Evolutionary conservation across 2,888 invertebrate species (phyloP).

Genomic region (Sceliomorpha sp.): DNA sequence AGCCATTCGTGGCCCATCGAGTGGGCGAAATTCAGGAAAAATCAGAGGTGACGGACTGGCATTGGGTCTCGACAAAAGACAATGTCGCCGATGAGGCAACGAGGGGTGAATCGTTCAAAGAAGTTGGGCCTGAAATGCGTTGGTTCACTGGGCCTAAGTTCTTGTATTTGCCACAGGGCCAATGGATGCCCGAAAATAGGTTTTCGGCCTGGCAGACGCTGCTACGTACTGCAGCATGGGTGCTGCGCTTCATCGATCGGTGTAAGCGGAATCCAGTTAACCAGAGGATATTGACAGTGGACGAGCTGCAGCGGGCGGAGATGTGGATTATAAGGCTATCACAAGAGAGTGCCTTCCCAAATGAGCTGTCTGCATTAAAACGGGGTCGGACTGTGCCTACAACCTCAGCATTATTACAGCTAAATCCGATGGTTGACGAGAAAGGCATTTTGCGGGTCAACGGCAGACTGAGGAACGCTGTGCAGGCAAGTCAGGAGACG

Average conservation of each 20-base stretch:
- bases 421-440: neutral
- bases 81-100: constrained; percentile 56
- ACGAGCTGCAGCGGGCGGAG: neutral
- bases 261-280: constrained; percentile 1
- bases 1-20: constrained; percentile 50
- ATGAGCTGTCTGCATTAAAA: no score
- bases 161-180: neutral
- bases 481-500: neutral
- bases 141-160: constrained; percentile 22
- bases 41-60: constrained; percentile 31
- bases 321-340: neutral
- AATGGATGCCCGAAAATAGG: constrained; percentile 2
- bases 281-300: neutral
- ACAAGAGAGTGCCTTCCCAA: no score
- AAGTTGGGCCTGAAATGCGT: neutral
- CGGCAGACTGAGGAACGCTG: constrained; percentile 5
- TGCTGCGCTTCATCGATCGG: neutral
- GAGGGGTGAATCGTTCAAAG: neutral
- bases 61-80: constrained; percentile 47
- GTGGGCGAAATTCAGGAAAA: constrained; percentile 54
- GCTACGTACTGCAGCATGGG: constrained; percentile 4
- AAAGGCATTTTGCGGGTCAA: constrained; percentile 13
- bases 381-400: neutral
- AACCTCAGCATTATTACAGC: neutral
- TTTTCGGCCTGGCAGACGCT: constrained; percentile 13